Evolutionary conservation across 2,888 invertebrate species (phyloP), one percentile per base, ranked within the genome.

Genomic region (Taphrorychus bicolor): DNA sequence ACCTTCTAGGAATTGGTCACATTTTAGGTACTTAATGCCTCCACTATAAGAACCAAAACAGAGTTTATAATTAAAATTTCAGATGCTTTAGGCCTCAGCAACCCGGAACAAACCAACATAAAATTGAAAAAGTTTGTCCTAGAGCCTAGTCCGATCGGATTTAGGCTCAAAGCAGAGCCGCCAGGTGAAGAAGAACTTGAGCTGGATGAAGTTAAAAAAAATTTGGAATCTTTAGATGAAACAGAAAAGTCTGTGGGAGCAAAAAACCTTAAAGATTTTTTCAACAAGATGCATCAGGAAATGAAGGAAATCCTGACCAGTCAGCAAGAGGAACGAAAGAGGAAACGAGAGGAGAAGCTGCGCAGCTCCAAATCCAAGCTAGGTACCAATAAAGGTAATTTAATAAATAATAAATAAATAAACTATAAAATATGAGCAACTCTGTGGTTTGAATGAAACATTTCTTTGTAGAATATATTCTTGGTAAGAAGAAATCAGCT

Each of bases 1-100:
- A 76, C 17, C 79, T 77, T 68, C 74, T 82, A 5, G 75, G 74
- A 23, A 66, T 80, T 66, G 79, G 80, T 3, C 71, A 80, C 22
- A 71, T 82, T 3, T 49, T 69, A 22, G 69, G 69, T 18, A 51
- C 17, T 54, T 1, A 22, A n/a, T n/a, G n/a, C n/a, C n/a, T n/a
- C n/a, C n/a, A n/a, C n/a, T n/a, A n/a, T n/a, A n/a, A n/a, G n/a
- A 21, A 5, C 3, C 1, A 19, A 22, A 22, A n/a, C 1, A 21
- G 3, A 52, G 7, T 3, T 11, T 18, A 21, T 21, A 52, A 52
- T 52, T 2, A 22, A 19, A 52, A 18, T 58, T 68, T 72, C 80
- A 72, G 80, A 82, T 65, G 79, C 81, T 7, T 73, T 80, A 9
- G 82, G 81, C 9, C 48, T 82, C 2, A 77, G 81, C 1, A 78